Evolutionary conservation across 1,140 invertebrate species (phyloP).

Genomic region (Bombus waltoni): DNA sequence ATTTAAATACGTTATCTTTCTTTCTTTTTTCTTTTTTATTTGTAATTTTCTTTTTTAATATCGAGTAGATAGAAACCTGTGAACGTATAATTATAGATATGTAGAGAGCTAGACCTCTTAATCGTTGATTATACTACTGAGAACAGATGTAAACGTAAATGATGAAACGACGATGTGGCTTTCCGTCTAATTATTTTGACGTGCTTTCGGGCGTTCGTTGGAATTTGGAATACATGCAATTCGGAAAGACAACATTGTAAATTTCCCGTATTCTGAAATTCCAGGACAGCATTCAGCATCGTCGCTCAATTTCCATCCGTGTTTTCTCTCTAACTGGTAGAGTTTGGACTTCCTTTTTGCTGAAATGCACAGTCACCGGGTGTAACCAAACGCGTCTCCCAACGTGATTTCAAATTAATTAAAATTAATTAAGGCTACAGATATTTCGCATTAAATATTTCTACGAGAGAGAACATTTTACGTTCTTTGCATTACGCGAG

Average conservation of each 20-base stretch:
- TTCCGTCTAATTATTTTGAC: neutral
- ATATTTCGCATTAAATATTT: neutral
- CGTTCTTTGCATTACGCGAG: neutral
- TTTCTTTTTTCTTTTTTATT: no score
- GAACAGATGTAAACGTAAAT: neutral
- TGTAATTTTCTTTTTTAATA: no score
- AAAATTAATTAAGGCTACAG: slow-evolving; percentile 15
- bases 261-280: neutral
- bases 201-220: neutral
- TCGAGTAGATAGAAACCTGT: no score
- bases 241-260: neutral
- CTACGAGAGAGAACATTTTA: neutral
- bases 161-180: no score
- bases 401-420: slow-evolving; percentile 1
- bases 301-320: neutral
- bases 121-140: neutral
- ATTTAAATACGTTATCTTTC: no score
- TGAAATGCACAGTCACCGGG: no score
- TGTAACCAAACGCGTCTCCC: neutral
- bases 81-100: no score
- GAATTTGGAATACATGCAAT: neutral
- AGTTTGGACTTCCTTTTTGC: neutral
- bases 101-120: neutral
- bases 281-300: neutral
- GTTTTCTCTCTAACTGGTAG: neutral